Conservation (phyloP, 2,797 vertebrate species). For the Hydrocynus forskahlii region DNA sequence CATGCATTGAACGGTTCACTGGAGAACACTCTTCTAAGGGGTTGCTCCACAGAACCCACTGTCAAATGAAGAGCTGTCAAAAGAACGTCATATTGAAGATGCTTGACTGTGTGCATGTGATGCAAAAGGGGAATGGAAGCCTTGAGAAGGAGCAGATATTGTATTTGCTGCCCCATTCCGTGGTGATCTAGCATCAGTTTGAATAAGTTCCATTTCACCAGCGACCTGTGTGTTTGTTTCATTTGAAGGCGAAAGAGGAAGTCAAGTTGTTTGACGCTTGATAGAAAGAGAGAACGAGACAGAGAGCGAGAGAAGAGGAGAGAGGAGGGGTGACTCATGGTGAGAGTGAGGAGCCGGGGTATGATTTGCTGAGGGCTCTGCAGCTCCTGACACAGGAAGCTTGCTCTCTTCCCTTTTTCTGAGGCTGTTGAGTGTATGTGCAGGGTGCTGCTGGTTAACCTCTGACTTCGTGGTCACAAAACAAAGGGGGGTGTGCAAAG, state of each 20-base stretch:
- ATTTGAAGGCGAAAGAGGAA: constrained; percentile 34
- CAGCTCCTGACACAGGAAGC: constrained; percentile 54
- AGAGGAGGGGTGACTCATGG: constrained; percentile 33
- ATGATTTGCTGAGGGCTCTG: constrained; percentile 40
- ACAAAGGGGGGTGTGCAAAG: neutral
- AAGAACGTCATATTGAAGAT: neutral
- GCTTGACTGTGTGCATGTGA: neutral
- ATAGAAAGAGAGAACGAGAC: constrained; percentile 3
- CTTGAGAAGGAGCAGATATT: neutral
- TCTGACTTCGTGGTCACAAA: neutral
- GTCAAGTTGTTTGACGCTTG: constrained; percentile 23
- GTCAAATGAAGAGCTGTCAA: neutral
- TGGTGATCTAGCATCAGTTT: neutral
- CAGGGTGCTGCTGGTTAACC: constrained; percentile 20
- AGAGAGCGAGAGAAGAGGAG: constrained; percentile 13
- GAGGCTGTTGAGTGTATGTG: constrained; percentile 1
- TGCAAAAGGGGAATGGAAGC: neutral
- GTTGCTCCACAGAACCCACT: neutral
- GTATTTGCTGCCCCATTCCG: neutral
- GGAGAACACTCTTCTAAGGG: neutral
- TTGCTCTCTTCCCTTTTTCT: constrained; percentile 53
- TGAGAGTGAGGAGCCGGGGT: constrained; percentile 26
- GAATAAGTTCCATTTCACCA: neutral
- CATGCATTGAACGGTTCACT: neutral
- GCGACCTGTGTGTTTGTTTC: neutral